Evolutionary conservation across 2,888 invertebrate genomes (phyloP).

Genomic region (Aleiodes leptofemur): DNA sequence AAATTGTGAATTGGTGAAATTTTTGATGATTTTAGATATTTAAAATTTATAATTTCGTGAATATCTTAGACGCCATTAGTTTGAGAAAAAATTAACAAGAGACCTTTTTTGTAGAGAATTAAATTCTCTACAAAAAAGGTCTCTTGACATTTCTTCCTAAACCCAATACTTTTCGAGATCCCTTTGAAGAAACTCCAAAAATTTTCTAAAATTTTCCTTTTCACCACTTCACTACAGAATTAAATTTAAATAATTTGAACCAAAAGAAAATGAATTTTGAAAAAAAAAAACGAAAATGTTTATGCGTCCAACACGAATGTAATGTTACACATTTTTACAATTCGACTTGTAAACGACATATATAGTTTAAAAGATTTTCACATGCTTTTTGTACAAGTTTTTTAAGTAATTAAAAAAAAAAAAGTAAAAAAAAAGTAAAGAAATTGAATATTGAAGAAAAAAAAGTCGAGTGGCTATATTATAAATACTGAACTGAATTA

Average conservation of each 20-base stretch:
- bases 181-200: not conserved
- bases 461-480: conserved; percentile 34
- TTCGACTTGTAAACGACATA: conserved; percentile 3
- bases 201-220: too few relatives aligned
- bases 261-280: conserved; percentile 42
- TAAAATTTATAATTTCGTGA: too few relatives aligned
- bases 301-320: conserved; percentile 4
- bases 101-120: too few relatives aligned
- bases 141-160: too few relatives aligned
- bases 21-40: too few relatives aligned
- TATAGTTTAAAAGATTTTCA: conserved; percentile 46
- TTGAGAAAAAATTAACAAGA: too few relatives aligned
- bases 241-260: conserved; percentile 5
- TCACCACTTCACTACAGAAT: too few relatives aligned
- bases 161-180: too few relatives aligned
- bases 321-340: conserved; percentile 10
- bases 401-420: conserved; percentile 41
- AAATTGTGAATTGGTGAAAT: conserved; percentile 10
- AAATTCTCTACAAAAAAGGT: too few relatives aligned
- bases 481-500: conserved; percentile 25
- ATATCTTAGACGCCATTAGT: too few relatives aligned
- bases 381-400: conserved; percentile 56
- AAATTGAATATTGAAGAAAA: conserved; percentile 44
- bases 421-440: conserved; percentile 12
- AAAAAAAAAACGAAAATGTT: conserved; percentile 39